These are phyloP conservation scores for Pelosia muscerda DNA, from an alignment of 2,888 invertebrate species.

Conservation along the genomic window DNA sequence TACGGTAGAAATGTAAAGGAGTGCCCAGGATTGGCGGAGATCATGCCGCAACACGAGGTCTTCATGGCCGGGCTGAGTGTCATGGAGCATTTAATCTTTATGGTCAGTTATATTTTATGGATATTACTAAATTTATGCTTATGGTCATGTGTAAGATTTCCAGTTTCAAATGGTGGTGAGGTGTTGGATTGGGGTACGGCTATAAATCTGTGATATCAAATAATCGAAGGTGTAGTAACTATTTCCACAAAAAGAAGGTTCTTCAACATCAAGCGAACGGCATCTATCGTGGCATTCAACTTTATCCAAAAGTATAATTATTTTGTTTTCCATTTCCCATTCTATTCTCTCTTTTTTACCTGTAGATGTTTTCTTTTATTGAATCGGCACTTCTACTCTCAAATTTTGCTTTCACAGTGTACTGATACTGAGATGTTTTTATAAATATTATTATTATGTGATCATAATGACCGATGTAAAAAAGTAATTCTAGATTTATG, in stretches of 20 bases:
- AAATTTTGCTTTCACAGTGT: too few species aligned
- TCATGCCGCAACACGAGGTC: constrained; percentile 90
- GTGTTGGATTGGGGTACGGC: background rate
- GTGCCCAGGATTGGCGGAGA: constrained; percentile 72
- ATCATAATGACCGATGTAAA: too few species aligned
- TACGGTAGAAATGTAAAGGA: constrained; percentile 79
- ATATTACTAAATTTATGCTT: constrained; percentile 10
- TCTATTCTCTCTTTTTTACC: too few species aligned
- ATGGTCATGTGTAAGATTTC: constrained; percentile 11
- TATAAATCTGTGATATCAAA: background rate
- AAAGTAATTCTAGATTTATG: background rate
- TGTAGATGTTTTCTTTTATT: too few species aligned
- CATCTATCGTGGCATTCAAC: too few species aligned
- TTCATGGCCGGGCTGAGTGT: constrained; percentile 88
- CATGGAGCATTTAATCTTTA: constrained; percentile 89
- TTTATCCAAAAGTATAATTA: too few species aligned
- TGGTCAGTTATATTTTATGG: constrained; percentile 78
- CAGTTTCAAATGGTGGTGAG: constrained; percentile 36
- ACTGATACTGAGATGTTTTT: too few species aligned
- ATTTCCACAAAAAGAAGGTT: too few species aligned
- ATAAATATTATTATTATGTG: too few species aligned
- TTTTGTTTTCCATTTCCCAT: too few species aligned
- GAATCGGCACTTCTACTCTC: too few species aligned
- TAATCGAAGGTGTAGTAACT: too few species aligned
- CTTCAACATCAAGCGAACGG: background rate